Evolutionary conservation across 1,140 invertebrate genomes (phyloP).

Genomic region (Heterodera carotae): DNA sequence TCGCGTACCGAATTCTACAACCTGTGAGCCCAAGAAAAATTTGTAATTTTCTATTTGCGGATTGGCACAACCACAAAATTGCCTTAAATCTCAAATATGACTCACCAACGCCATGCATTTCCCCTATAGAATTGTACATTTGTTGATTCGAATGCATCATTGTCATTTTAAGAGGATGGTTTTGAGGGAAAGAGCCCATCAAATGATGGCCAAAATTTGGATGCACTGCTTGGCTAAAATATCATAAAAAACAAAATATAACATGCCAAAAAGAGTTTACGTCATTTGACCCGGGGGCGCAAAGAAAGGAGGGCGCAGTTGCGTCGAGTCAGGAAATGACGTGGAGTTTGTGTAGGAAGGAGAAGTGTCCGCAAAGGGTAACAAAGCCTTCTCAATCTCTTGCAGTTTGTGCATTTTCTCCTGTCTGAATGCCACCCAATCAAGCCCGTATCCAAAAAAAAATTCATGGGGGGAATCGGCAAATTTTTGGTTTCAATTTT

Average conservation of each 20-base stretch:
- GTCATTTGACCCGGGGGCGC: not conserved
- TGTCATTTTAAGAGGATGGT: not conserved
- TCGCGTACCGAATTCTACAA: too few species aligned
- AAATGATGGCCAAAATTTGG: not conserved
- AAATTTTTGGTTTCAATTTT: too few species aligned
- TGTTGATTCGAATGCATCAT: not conserved
- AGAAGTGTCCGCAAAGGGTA: not conserved
- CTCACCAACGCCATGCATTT: not conserved
- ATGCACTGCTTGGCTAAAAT: not conserved
- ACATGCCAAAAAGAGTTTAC: not conserved
- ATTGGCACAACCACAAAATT: too few species aligned
- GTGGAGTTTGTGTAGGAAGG: not conserved
- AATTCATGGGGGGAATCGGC: too few species aligned
- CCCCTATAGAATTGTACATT: not conserved
- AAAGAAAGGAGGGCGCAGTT: not conserved
- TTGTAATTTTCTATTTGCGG: too few species aligned
- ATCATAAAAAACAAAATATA: not conserved
- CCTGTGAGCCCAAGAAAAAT: too few species aligned
- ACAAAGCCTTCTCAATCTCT: not conserved
- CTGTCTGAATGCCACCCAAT: not conserved
- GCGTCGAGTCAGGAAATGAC: not conserved
- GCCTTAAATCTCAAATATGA: not conserved
- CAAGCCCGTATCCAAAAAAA: too few species aligned
- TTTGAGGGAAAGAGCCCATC: not conserved
- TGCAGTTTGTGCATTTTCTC: constrained; percentile 12